Percentiles rank a stretch among this genome's conserved stretches.
Evolutionary conservation across 2,888 invertebrate species (phyloP).

Genomic region (Hyalella azteca): DNA sequence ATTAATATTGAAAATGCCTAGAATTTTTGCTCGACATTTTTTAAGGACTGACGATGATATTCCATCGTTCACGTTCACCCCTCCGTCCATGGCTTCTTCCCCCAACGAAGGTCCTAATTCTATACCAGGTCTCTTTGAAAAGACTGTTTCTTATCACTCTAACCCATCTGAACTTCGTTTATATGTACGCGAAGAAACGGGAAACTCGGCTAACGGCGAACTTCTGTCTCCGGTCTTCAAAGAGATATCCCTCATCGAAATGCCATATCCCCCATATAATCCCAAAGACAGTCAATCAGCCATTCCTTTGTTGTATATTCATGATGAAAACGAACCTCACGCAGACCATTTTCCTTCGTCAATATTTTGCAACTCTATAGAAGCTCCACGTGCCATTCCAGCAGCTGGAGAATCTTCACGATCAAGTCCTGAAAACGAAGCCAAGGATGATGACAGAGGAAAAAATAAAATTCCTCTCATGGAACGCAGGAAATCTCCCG

Average conservation of each 20-base stretch:
- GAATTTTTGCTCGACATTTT: too few species aligned
- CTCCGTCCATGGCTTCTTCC: constrained; percentile 17
- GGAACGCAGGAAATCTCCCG: not conserved
- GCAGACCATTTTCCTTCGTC: not conserved
- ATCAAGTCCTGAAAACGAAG: not conserved
- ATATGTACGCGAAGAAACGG: not conserved
- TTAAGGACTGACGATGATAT: not conserved
- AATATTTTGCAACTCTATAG: constrained; percentile 13
- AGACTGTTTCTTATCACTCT: not conserved
- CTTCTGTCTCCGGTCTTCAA: not conserved
- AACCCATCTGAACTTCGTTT: not conserved
- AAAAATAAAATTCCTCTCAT: not conserved
- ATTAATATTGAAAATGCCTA: too few species aligned
- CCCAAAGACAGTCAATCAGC: not conserved
- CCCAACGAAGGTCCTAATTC: not conserved
- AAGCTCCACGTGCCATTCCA: not conserved
- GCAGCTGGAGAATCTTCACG: not conserved
- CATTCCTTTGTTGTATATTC: constrained; percentile 12
- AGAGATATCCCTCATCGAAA: constrained; percentile 17
- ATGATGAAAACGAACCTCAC: constrained; percentile 6
- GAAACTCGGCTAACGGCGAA: not conserved
- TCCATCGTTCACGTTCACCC: constrained; percentile 13
- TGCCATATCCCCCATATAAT: constrained; percentile 25
- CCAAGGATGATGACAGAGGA: not conserved
- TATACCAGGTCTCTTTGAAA: constrained; percentile 7